Base-by-base conservation (phyloP, 2,888 invertebrate species). In the Osmoderma eremita region DNA sequence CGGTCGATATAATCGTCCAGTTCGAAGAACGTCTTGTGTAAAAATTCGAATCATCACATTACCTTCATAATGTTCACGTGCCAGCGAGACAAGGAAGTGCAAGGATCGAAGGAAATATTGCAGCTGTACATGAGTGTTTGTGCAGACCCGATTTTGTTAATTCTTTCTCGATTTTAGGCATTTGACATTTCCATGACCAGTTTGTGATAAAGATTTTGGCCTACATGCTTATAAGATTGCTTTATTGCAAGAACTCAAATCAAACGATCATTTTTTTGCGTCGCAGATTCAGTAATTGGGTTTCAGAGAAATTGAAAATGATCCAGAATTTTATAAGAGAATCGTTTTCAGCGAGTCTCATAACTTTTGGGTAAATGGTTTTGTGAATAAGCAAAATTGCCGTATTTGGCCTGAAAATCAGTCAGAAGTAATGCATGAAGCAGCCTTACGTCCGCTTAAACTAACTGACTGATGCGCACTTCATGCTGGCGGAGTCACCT, bases 31-130 rank as follows among this genome's bases (percentile, higher is more conserved):
- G 20, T 18, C 6, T 50, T 10, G 18, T 50, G 50, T 3, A 50
- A 22, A 50, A 50, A 18, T 50, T 50, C 30, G 50, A 50, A 18
- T 3, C 50, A 50, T 17, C n/a, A 5, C 12, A 49, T 49, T 3
- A 12, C 1, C 4, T 17, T 6, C n/a, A n/a, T 42, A 42, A 42
- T 13, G 13, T 13, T 13, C 13, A 1, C 1, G 42, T 13, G 42
- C 17, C 42, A 13, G 13, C 13, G 42, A 12, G 17, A 42, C 42
- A 13, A 24, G n/a, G 1, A n/a, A 20, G 30, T 36, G 38, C 36
- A 24, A 3, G 15, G 13, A 51, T n/a, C 22, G 12, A 53, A 22
- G 38, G 15, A n/a, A 53, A 53, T 36, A 30, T 53, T 17, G 53
- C 10, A 6, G 30, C 13, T 13, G 42, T 42, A 13, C 42, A 3